Base-by-base conservation (phyloP, 2,797 vertebrate species). In the Lepus oiostolus region DNA sequence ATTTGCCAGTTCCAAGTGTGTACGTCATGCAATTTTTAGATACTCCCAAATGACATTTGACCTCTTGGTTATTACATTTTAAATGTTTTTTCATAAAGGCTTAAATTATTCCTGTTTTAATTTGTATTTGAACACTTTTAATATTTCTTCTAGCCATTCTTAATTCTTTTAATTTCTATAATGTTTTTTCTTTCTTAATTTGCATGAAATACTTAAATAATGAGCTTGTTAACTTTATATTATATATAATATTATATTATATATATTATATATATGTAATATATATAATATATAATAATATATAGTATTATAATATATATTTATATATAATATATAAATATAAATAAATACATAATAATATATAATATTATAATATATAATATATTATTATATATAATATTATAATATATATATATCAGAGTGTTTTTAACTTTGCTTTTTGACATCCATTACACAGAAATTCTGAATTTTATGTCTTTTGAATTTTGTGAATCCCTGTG, bases 61-160 rank as follows among this genome's bases (percentile, higher is more conserved):
- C 47, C 26, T 93, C 32, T 88, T 76, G 22, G 47, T 30, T 68
- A 67, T 65, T 76, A 68, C 42, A 65, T 94, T 86, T 83, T 94
- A 88, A 91, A 74, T 67, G 32, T 74, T 83, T 75, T 4, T 42
- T 32, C 85, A 38, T 47, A 50, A 88, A 92, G 9, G 26, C 22
- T 72, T 80, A 94, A 92, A 80, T 60, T 54, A 42, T 47, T 13
- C 82, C 54, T 4, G 0, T 62, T 88, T 92, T 63, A 91, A 90
- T 91, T 94, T 90, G 8, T 16, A 58, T 58, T 83, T 91, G 12
- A 68, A 80, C 16, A 70, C 63, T 74, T 88, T 90, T 85, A 71
- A 95, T 19, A 79, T 65, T 75, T 93, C 71, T 88, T 47, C 54
- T 96, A 71, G 32, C 28, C 47, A 85, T 76, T 94, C 87, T 10